Evolutionary conservation across 2,797 vertebrate species (phyloP), one percentile per base, ranked within the genome.

Genomic region (Myripristis murdjan): DNA sequence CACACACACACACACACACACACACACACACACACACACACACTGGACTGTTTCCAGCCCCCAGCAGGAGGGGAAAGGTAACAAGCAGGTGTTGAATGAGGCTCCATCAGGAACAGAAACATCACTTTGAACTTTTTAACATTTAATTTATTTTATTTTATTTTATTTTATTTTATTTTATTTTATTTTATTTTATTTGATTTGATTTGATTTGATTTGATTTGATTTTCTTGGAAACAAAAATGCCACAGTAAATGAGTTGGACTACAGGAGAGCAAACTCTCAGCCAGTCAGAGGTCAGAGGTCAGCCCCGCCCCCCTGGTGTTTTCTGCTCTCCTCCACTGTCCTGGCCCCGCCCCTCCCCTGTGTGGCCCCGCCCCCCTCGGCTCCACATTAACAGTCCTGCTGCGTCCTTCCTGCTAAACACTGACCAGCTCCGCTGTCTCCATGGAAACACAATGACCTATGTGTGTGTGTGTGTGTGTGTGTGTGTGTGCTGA

Each of bases 361-460:
- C 26, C 26, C 6, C 26, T 35, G 35, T 9, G 12, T 9, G 7
- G 9, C 11, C 37, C 9, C 48, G 60, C 33, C 1, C 35, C 0
- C 18, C 58, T 64, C 65, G 33, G 26, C 28, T 60, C 64, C 56
- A 67, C 79, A 92, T 94, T 93, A 92, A 85, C 89, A 92, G 90
- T 91, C 89, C 20, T 15, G 4, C 52, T 0, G 71, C 65, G n/a
- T 91, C 74, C 77, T 75, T 60, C 56, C 60, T 78, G 75, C 82
- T 84, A 86, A 87, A 82, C 53, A 64, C 79, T 83, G 84, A 85
- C 82, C 70, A 75, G 28, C 76, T 86, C 56, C 14, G 65, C 79
- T 51, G 81, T 93, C 83, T 79, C 91, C 80, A 93, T 92, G 90
- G 92, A 84, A 92, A 93, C 92, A 64, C 70, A 73, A 73, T 82